phyloP scores from a whole-genome alignment of 2,797 vertebrate genomes.

The Ctenopoma multispine region DNA sequence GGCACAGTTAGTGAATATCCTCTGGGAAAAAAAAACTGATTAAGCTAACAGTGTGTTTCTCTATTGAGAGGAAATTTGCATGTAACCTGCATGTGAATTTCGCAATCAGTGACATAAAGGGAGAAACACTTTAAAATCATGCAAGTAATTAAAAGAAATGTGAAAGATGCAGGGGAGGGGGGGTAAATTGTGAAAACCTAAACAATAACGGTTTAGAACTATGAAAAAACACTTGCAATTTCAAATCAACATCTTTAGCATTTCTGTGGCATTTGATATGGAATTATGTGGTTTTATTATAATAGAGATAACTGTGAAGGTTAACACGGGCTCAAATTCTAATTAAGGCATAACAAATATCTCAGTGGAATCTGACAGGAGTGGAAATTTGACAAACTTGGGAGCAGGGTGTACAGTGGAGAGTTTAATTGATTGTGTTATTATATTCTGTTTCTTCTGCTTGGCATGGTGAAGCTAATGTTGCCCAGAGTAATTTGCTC shows the following conservation, averaged over 20 bases:
- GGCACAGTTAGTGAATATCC: background rate
- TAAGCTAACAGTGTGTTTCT: background rate
- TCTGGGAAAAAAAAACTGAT: background rate
- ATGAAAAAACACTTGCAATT: too few species aligned
- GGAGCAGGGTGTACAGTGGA: background rate
- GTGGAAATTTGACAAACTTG: background rate
- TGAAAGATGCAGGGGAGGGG: background rate
- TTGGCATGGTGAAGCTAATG: background rate
- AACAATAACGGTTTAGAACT: too few species aligned
- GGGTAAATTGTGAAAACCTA: background rate
- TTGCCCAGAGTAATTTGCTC: background rate
- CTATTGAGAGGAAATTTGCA: slow-evolving; percentile 1
- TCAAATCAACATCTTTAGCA: background rate
- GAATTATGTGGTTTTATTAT: background rate
- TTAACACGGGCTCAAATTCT: background rate
- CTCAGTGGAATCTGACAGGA: background rate
- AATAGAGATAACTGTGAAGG: background rate
- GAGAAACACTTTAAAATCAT: background rate
- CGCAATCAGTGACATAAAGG: background rate
- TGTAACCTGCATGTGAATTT: background rate
- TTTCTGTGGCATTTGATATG: background rate
- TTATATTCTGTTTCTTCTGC: too few species aligned
- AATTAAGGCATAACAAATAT: background rate
- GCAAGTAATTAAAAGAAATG: background rate
- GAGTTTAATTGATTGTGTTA: too few species aligned